A percentile compares a stretch with the other conserved stretches of the same genome.
Conservation (phyloP, 2,797 vertebrate species). For the Girardinus metallicus region DNA sequence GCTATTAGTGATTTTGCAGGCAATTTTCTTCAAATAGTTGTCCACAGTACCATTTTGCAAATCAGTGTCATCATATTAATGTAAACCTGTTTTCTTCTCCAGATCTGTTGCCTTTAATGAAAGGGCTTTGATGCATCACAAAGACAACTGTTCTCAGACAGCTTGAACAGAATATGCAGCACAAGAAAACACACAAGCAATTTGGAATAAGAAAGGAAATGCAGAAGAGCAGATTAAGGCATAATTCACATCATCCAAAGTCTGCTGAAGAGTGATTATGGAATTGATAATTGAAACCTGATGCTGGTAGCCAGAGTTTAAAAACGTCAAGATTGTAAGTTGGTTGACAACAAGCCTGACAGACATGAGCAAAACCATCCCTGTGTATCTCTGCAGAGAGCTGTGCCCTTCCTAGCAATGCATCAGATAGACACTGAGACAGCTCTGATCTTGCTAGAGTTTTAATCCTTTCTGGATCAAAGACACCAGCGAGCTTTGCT, state of each 20-base stretch:
- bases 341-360: conserved; percentile 24
- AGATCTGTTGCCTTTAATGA: conserved; percentile 41
- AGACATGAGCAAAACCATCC: conserved; percentile 37
- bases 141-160: conserved; percentile 41
- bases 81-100: conserved; percentile 43
- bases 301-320: conserved; percentile 35
- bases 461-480: conserved; percentile 83
- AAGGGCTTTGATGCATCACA: conserved; percentile 44
- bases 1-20: conserved; percentile 68
- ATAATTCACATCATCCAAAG: neutral
- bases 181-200: conserved; percentile 25
- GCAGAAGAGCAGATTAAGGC: neutral
- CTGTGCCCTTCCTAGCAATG: conserved; percentile 42
- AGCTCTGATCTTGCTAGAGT: conserved; percentile 69
- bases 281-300: conserved; percentile 6
- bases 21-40: conserved; percentile 67
- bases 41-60: conserved; percentile 56
- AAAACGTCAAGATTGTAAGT: conserved; percentile 16
- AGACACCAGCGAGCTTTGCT: conserved; percentile 70
- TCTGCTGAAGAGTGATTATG: conserved; percentile 3
- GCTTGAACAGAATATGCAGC: conserved; percentile 23
- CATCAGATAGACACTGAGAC: conserved; percentile 45
- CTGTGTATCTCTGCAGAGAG: conserved; percentile 18
- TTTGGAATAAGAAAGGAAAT: conserved; percentile 30
- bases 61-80: conserved; percentile 65